Percentiles rank a stretch among this genome's conserved stretches.
phyloP scores from a whole-genome alignment of 2,113 vertebrate genomes.

The Xyrauchen texanus region DNA sequence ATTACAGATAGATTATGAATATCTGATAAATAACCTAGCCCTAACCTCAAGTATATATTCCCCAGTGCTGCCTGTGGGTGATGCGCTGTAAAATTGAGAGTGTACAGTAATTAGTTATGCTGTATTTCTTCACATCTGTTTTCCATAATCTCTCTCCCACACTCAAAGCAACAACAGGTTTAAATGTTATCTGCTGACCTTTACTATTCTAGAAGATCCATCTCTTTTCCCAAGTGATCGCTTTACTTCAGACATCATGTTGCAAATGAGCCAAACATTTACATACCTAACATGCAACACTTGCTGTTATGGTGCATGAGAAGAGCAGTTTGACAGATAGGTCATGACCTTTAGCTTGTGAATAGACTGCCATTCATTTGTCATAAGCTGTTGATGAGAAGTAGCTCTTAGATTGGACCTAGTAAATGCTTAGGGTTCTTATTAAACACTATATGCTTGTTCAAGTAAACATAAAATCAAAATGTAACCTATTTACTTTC shows the following conservation, averaged over 20 bases:
- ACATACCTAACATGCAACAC: slow-evolving; percentile 17
- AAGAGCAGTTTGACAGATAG: slow-evolving; percentile 6
- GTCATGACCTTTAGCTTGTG: slow-evolving; percentile 20
- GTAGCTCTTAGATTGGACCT: too few relatives aligned
- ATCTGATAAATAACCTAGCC: too few relatives aligned
- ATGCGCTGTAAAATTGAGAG: not conserved
- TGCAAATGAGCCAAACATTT: slow-evolving; percentile 9
- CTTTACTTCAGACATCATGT: slow-evolving; percentile 8
- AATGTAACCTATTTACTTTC: too few relatives aligned
- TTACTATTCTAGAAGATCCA: not conserved
- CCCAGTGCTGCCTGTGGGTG: not conserved
- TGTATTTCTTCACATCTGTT: slow-evolving; percentile 22
- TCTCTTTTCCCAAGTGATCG: not conserved
- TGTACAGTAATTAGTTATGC: not conserved
- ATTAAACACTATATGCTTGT: too few relatives aligned
- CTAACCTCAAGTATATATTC: not conserved
- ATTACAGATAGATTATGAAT: too few relatives aligned
- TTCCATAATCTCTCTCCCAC: not conserved
- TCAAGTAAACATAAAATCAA: too few relatives aligned
- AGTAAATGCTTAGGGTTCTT: too few relatives aligned
- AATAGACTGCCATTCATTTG: not conserved
- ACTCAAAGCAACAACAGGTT: slow-evolving; percentile 8
- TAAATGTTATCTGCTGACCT: slow-evolving; percentile 28
- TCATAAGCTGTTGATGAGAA: not conserved
- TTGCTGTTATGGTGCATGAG: not conserved